Evolutionary conservation across 2,888 invertebrate species (phyloP).

Genomic region (Osmoderma eremita): DNA sequence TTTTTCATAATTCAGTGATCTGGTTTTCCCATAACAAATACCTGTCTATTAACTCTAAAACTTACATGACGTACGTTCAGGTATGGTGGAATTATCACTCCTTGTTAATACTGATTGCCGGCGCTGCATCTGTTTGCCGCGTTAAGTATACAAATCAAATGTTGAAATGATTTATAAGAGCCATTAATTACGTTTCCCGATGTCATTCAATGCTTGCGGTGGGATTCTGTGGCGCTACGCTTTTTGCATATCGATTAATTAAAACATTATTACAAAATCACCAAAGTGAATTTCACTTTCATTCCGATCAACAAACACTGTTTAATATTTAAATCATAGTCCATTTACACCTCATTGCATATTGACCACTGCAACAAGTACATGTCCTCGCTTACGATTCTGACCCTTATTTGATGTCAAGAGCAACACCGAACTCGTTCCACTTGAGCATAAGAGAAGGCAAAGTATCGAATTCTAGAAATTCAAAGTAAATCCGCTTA

Average conservation of each 20-base stretch:
- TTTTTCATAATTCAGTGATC: no score
- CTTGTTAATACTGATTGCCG: no score
- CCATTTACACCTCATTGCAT: constrained; percentile 27
- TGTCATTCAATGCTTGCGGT: not conserved
- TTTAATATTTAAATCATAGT: constrained; percentile 29
- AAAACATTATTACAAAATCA: constrained; percentile 20
- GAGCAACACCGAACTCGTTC: constrained; percentile 43
- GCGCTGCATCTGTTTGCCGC: no score
- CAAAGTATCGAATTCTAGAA: constrained; percentile 14
- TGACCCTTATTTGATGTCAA: constrained; percentile 45
- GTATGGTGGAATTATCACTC: no score
- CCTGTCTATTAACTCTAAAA: no score
- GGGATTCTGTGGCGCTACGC: not conserved
- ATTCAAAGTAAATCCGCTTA: constrained; percentile 12
- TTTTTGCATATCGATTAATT: constrained; percentile 10
- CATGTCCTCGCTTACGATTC: constrained; percentile 48
- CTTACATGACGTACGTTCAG: no score
- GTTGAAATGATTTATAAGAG: no score
- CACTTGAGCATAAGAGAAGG: constrained; percentile 45
- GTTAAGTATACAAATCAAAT: no score
- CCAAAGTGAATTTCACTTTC: constrained; percentile 21
- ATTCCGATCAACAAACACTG: constrained; percentile 17
- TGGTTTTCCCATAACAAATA: no score
- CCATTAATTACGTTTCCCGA: no score
- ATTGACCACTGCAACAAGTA: constrained; percentile 46